phyloP scores from a whole-genome alignment of 1,140 invertebrate species.

The Dinoponera quadriceps region DNA sequence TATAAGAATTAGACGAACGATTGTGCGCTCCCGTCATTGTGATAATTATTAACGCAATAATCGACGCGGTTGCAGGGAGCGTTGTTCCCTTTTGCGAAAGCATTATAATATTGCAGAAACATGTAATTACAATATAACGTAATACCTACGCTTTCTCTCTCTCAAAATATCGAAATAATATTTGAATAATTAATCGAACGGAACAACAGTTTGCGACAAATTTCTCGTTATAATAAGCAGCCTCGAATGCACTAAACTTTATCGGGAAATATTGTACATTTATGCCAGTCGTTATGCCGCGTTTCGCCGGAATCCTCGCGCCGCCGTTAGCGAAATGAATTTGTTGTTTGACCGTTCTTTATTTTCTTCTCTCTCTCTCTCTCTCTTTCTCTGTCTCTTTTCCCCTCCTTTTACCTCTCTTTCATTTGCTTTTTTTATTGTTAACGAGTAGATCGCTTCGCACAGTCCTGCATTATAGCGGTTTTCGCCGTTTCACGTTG shows the following conservation, averaged over 20 bases:
- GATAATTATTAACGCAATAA: slow-evolving; percentile 16
- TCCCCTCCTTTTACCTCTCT: no score
- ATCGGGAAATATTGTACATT: background rate
- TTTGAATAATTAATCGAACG: slow-evolving; percentile 2
- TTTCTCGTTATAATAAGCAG: background rate
- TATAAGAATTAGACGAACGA: slow-evolving; percentile 24
- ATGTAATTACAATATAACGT: slow-evolving; percentile 14
- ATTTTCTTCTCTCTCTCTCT: background rate
- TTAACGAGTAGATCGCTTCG: slow-evolving; percentile 41
- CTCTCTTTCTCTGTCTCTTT: background rate
- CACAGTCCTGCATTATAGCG: slow-evolving; percentile 37
- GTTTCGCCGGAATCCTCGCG: background rate
- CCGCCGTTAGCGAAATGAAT: slow-evolving; percentile 26
- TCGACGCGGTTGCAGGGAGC: background rate
- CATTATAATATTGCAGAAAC: slow-evolving; percentile 14
- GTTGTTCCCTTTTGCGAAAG: no score
- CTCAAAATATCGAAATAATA: background rate
- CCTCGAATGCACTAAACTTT: background rate
- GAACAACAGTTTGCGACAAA: background rate
- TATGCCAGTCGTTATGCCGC: background rate
- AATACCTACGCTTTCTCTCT: background rate
- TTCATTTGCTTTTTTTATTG: slow-evolving; percentile 8
- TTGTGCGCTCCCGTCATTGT: background rate
- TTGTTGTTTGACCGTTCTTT: background rate
- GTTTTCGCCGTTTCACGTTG: slow-evolving; percentile 47